These are phyloP conservation scores for Mimumesa dahlbomi DNA, from an alignment of 2,888 invertebrate genomes.

Conservation along the genomic window DNA sequence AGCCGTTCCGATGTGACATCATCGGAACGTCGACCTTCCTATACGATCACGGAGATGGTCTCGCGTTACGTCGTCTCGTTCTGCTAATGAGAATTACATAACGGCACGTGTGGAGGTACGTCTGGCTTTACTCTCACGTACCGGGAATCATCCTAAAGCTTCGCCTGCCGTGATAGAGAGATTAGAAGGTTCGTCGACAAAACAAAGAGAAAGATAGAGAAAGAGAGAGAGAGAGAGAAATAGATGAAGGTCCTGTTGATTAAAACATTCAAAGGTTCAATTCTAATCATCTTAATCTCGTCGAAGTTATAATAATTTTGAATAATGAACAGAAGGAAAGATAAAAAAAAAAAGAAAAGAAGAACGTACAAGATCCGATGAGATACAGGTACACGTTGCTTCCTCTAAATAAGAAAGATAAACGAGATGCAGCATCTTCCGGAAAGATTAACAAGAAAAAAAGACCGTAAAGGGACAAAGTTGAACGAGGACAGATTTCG, in stretches of 20 bases:
- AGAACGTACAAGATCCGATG: no score
- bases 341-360: no score
- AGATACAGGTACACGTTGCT: no score
- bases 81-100: constrained; percentile 54
- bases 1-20: constrained; percentile 25
- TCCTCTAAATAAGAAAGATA: no score
- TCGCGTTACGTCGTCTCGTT: constrained; percentile 34
- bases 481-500: not conserved
- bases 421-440: not conserved
- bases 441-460: not conserved
- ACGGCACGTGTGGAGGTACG: constrained; percentile 22
- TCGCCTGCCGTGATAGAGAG: not conserved
- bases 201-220: no score
- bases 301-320: no score
- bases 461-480: not conserved
- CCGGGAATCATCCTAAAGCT: not conserved
- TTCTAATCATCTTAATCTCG: no score
- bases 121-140: constrained; percentile 18
- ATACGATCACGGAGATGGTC: constrained; percentile 27
- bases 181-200: not conserved
- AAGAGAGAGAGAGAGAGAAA: no score
- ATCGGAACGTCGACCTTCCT: constrained; percentile 55
- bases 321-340: no score
- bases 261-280: no score
- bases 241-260: no score